phyloP scores from a whole-genome alignment of 2,888 invertebrate species.

The Dryocosmus kuriphilus region DNA sequence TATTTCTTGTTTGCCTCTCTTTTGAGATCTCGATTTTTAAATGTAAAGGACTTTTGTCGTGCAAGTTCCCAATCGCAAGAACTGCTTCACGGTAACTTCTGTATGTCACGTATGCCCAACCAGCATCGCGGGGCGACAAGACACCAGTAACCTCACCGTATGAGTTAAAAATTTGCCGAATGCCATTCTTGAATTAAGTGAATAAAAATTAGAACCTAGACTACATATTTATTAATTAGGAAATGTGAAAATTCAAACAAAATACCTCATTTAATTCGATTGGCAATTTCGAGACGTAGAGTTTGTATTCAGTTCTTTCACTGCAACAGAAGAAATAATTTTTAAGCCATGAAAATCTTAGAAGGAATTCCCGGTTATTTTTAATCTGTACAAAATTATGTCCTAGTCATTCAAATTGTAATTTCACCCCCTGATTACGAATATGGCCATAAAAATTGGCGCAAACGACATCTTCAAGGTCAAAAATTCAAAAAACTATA shows the following conservation, averaged over 20 bases:
- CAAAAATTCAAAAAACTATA: too few species aligned
- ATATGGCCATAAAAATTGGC: too few species aligned
- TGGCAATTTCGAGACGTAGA: conserved; percentile 35
- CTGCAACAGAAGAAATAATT: neutral
- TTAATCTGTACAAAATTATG: too few species aligned
- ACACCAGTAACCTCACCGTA: conserved; percentile 45
- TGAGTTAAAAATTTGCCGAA: conserved; percentile 42
- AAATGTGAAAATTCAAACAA: neutral
- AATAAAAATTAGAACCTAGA: neutral
- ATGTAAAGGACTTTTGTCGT: conserved; percentile 16
- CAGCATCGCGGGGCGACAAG: conserved; percentile 37
- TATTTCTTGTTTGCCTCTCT: neutral
- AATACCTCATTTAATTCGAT: conserved; percentile 35
- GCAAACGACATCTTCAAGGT: too few species aligned
- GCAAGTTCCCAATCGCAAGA: conserved; percentile 2
- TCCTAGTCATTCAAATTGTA: too few species aligned
- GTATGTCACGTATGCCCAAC: conserved; percentile 46
- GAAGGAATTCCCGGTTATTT: too few species aligned
- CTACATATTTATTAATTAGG: neutral
- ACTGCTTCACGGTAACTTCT: conserved; percentile 12
- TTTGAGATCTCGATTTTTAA: conserved; percentile 18
- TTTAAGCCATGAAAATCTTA: neutral
- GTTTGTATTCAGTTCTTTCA: conserved; percentile 19
- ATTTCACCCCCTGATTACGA: too few species aligned
- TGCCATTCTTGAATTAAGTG: conserved; percentile 44